phyloP scores from a whole-genome alignment of 2,797 vertebrate species.

The Amblyopsis hoosieri region DNA sequence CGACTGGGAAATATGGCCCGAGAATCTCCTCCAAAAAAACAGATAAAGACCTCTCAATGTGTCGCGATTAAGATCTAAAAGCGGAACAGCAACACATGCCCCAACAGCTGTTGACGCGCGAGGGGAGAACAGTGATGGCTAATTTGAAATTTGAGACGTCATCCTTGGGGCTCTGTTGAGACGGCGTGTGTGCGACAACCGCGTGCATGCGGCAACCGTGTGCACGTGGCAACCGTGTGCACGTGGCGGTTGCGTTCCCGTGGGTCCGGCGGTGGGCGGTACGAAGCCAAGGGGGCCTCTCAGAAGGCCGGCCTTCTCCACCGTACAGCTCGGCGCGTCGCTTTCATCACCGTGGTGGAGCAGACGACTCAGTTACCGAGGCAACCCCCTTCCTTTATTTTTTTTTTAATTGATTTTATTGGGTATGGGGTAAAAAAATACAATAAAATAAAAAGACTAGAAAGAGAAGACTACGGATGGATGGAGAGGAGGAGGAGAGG shows the following conservation, averaged over 20 bases:
- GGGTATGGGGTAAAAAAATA: slow-evolving; percentile 5
- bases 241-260: slow-evolving; percentile 6
- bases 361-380: slow-evolving; percentile 45
- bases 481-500: background rate
- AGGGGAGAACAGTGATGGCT: slow-evolving; percentile 12
- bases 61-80: slow-evolving; percentile 48
- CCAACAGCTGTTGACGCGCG: slow-evolving; percentile 40
- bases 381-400: slow-evolving; percentile 16
- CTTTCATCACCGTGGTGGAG: slow-evolving; percentile 38
- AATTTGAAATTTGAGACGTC: slow-evolving; percentile 20
- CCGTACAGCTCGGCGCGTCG: slow-evolving; percentile 30
- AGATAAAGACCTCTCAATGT: slow-evolving; percentile 23
- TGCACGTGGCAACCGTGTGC: background rate
- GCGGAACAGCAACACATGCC: slow-evolving; percentile 46
- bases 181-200: background rate
- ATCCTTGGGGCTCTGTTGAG: slow-evolving; percentile 3
- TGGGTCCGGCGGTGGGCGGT: slow-evolving; percentile 10
- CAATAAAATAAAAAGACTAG: slow-evolving; percentile 12
- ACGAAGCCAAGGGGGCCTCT: slow-evolving; percentile 24
- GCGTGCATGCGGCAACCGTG: too few species aligned
- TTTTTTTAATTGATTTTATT: slow-evolving; percentile 4
- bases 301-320: slow-evolving; percentile 18
- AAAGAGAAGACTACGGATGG: background rate
- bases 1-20: slow-evolving; percentile 1
- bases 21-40: slow-evolving; percentile 8